Evolutionary conservation across 2,113 vertebrate species (phyloP).

Genomic region (Chaenogobius annularis): DNA sequence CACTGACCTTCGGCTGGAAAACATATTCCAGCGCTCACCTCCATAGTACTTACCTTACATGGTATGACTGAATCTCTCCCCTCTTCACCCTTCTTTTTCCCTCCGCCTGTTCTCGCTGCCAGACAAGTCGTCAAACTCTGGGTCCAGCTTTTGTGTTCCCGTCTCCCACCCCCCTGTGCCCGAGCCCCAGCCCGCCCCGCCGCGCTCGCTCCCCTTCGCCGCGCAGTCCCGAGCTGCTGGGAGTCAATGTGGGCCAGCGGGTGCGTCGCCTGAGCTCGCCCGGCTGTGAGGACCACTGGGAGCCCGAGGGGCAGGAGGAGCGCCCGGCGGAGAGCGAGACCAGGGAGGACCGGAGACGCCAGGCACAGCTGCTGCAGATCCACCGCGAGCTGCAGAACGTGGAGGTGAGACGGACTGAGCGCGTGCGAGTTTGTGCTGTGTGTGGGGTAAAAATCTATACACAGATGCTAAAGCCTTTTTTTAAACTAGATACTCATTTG

Average conservation of each 20-base stretch:
- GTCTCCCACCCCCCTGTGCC: constrained; percentile 49
- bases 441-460: neutral
- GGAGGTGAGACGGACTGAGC: constrained; percentile 77
- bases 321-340: constrained; percentile 46
- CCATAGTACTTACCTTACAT: constrained; percentile 7
- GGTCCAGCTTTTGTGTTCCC: constrained; percentile 78
- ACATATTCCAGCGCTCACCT: neutral
- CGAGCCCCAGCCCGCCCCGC: constrained; percentile 14
- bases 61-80: neutral
- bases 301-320: constrained; percentile 42
- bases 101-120: neutral
- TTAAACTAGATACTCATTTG: neutral
- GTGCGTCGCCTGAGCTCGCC: constrained; percentile 75
- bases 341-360: constrained; percentile 67
- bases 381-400: constrained; percentile 88
- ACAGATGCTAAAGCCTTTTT: too few relatives aligned
- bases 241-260: constrained; percentile 73
- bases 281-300: constrained; percentile 40
- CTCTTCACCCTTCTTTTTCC: neutral
- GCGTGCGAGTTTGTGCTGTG: neutral
- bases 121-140: constrained; percentile 59
- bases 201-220: constrained; percentile 58
- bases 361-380: constrained; percentile 80
- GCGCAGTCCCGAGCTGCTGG: constrained; percentile 62
- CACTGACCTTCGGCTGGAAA: neutral